A percentile compares a stretch with the other conserved stretches of the same genome.
phyloP scores from a whole-genome alignment of 2,113 vertebrate species.

The Nestor notabilis region DNA sequence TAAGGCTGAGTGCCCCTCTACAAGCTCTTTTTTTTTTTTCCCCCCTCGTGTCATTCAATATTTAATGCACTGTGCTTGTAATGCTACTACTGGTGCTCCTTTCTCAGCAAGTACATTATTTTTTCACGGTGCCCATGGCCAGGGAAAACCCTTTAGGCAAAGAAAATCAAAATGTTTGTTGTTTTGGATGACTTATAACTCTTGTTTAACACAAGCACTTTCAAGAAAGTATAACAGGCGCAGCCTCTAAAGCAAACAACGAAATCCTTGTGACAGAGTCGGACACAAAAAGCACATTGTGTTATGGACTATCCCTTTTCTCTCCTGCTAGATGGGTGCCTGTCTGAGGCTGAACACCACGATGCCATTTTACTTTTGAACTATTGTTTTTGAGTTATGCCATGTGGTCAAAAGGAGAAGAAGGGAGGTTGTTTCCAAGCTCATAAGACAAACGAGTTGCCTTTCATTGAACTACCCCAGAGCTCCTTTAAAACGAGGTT shows the following conservation, averaged over 20 bases:
- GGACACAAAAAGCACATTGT: slow-evolving; percentile 81
- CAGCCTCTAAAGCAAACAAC: slow-evolving; percentile 81
- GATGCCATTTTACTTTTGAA: slow-evolving; percentile 82
- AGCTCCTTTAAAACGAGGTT: slow-evolving; percentile 79
- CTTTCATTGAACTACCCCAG: slow-evolving; percentile 77
- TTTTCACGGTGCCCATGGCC: slow-evolving; percentile 80
- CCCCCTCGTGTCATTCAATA: slow-evolving; percentile 78
- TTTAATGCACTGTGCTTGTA: slow-evolving; percentile 79
- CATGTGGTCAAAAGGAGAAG: slow-evolving; percentile 81
- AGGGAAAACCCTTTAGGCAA: slow-evolving; percentile 80
- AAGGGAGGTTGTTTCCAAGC: slow-evolving; percentile 75
- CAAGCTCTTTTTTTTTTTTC: slow-evolving; percentile 74
- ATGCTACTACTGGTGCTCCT: slow-evolving; percentile 78
- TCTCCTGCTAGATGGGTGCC: slow-evolving; percentile 78
- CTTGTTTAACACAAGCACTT: slow-evolving; percentile 81
- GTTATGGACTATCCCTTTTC: slow-evolving; percentile 74
- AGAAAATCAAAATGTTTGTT: slow-evolving; percentile 81
- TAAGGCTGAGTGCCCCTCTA: slow-evolving; percentile 79
- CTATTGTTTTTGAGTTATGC: slow-evolving; percentile 83
- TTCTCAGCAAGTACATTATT: slow-evolving; percentile 83
- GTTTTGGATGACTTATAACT: slow-evolving; percentile 82
- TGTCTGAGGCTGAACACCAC: slow-evolving; percentile 75
- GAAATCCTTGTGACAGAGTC: slow-evolving; percentile 76
- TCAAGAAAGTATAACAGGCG: slow-evolving; percentile 77
- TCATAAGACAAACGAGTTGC: slow-evolving; percentile 81